Evolutionary conservation across 2,797 vertebrate genomes (phyloP).

Genomic region (Emys orbicularis): DNA sequence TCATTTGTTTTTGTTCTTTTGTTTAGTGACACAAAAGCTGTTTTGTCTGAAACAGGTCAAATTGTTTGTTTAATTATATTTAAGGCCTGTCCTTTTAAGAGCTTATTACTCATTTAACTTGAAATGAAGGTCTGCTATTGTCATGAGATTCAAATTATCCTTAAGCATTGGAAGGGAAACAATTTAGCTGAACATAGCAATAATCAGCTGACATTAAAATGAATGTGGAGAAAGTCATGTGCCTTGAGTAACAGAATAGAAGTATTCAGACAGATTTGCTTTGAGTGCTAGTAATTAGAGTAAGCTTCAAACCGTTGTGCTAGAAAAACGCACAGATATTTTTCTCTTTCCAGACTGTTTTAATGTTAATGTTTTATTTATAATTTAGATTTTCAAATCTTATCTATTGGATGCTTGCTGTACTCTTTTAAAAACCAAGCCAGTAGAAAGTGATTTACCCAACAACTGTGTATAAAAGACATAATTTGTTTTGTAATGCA

Average conservation of each 20-base stretch:
- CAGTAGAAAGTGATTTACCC: background rate
- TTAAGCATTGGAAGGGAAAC: slow-evolving; percentile 18
- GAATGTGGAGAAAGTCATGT: slow-evolving; percentile 66
- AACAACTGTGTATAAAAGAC: background rate
- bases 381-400: slow-evolving; percentile 36
- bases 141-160: slow-evolving; percentile 30
- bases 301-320: slow-evolving; percentile 62
- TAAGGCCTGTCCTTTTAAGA: background rate
- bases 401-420: background rate
- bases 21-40: background rate
- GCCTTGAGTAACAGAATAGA: slow-evolving; percentile 71
- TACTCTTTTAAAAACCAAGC: background rate
- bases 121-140: background rate
- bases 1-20: background rate
- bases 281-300: slow-evolving; percentile 55
- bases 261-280: slow-evolving; percentile 66
- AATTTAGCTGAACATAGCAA: slow-evolving; percentile 40
- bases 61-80: background rate
- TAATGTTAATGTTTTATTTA: slow-evolving; percentile 54
- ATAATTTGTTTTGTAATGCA: background rate
- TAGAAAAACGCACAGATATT: slow-evolving; percentile 54
- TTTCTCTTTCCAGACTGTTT: slow-evolving; percentile 50
- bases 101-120: background rate
- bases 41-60: background rate
- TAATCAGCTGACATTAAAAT: slow-evolving; percentile 66